phyloP scores from a whole-genome alignment of 2,113 vertebrate genomes.

The Carassius gibelio region DNA sequence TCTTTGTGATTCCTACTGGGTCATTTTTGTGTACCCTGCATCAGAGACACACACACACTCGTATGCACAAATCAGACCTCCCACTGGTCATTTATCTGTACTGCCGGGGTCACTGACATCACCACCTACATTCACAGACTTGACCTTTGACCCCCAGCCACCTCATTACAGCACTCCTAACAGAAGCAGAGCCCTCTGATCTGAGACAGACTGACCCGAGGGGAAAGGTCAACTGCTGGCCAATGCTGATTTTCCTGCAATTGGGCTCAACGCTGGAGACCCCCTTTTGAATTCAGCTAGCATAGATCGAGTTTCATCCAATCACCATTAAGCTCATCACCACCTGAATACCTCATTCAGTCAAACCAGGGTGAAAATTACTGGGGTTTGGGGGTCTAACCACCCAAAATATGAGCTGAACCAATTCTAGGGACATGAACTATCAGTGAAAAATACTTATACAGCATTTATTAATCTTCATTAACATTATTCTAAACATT shows the following conservation, averaged over 20 bases:
- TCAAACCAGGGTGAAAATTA: neutral
- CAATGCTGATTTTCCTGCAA: neutral
- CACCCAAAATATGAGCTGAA: neutral
- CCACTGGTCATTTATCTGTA: constrained; percentile 7
- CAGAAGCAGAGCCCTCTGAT: constrained; percentile 16
- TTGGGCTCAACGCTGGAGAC: constrained; percentile 19
- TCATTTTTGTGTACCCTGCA: neutral
- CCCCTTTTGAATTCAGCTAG: neutral
- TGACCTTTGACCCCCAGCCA: constrained; percentile 33
- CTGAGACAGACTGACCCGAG: constrained; percentile 1
- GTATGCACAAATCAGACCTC: neutral
- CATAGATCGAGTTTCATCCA: neutral
- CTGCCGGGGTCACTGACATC: constrained; percentile 29
- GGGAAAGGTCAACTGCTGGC: constrained; percentile 42
- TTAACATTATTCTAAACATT: no score
- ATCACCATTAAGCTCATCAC: constrained; percentile 9
- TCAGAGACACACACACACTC: neutral
- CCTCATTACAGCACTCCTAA: constrained; percentile 39
- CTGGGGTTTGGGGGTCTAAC: neutral
- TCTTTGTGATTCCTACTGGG: neutral
- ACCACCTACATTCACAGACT: constrained; percentile 30
- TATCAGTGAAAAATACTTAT: no score
- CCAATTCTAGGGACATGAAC: neutral
- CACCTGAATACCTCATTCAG: constrained; percentile 19
- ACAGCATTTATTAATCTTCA: no score